Conservation (phyloP, 2,888 invertebrate species). For the Polylopha cassiicola region DNA sequence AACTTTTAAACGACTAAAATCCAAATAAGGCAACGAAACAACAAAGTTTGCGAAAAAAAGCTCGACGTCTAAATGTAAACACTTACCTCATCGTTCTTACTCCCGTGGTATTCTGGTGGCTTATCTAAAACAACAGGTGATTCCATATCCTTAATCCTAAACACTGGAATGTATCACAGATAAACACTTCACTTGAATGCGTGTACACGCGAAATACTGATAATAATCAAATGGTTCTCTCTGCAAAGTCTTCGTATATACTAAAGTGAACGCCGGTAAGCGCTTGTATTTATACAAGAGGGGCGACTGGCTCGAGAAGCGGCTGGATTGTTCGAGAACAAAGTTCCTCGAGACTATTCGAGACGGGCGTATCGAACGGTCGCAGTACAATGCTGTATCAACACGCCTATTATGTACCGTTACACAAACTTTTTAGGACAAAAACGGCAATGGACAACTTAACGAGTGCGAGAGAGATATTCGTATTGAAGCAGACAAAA, state of each 20-base stretch:
- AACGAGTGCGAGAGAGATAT: constrained; percentile 19
- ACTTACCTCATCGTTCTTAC: constrained; percentile 70
- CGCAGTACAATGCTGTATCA: constrained; percentile 18
- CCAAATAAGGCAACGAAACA: constrained; percentile 16
- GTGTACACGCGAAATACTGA: constrained; percentile 36
- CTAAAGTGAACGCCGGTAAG: constrained; percentile 45
- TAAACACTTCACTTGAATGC: constrained; percentile 50
- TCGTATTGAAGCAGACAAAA: background rate
- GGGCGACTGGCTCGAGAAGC: constrained; percentile 35
- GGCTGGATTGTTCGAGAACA: constrained; percentile 52
- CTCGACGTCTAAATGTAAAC: constrained; percentile 20
- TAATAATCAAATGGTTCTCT: constrained; percentile 37
- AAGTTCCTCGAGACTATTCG: constrained; percentile 11
- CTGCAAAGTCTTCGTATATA: constrained; percentile 51
- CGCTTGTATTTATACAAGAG: constrained; percentile 57
- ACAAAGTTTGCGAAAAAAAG: constrained; percentile 27
- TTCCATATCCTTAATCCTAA: constrained; percentile 66
- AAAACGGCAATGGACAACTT: constrained; percentile 16
- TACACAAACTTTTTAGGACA: no score
- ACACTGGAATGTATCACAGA: constrained; percentile 64
- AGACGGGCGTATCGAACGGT: constrained; percentile 3
- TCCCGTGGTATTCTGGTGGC: constrained; percentile 77
- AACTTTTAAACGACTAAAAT: constrained; percentile 2
- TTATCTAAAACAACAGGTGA: constrained; percentile 79
- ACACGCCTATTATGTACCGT: constrained; percentile 17